Percentiles rank a stretch among this genome's conserved stretches.
Evolutionary conservation across 2,113 vertebrate species (phyloP).

Genomic region (Silurus glanis): DNA sequence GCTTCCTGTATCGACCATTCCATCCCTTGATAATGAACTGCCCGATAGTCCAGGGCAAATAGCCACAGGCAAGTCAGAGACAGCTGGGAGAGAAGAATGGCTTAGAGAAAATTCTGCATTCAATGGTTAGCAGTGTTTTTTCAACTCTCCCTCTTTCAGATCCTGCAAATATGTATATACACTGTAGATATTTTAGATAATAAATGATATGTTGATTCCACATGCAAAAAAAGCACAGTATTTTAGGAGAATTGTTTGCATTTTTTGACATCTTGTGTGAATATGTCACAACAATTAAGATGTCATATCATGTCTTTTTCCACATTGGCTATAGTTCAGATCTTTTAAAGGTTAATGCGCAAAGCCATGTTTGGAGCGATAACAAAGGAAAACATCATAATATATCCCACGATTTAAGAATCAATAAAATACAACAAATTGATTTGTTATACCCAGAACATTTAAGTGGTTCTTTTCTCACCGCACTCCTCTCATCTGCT

Average conservation of each 20-base stretch:
- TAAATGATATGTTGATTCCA: background rate
- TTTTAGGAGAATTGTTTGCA: background rate
- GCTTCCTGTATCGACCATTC: slow-evolving; percentile 29
- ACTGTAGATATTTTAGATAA: background rate
- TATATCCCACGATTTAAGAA: background rate
- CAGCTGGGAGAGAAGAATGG: background rate
- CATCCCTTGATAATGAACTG: slow-evolving; percentile 38
- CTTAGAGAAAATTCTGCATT: slow-evolving; percentile 5
- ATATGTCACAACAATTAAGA: background rate
- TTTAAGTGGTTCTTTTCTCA: slow-evolving; percentile 11
- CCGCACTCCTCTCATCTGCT: background rate
- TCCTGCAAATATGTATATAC: background rate
- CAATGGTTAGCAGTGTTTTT: background rate
- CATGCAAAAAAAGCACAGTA: background rate
- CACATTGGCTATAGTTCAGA: background rate
- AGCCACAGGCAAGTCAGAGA: slow-evolving; percentile 19
- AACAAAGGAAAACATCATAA: background rate
- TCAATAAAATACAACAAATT: background rate
- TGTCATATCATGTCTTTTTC: background rate
- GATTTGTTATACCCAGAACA: background rate
- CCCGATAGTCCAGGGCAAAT: slow-evolving; percentile 17
- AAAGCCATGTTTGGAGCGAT: background rate
- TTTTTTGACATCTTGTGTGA: background rate
- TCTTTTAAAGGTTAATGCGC: background rate
- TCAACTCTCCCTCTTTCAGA: background rate